phyloP scores from a whole-genome alignment of 2,113 vertebrate genomes.

The Hiodon tergisus region DNA sequence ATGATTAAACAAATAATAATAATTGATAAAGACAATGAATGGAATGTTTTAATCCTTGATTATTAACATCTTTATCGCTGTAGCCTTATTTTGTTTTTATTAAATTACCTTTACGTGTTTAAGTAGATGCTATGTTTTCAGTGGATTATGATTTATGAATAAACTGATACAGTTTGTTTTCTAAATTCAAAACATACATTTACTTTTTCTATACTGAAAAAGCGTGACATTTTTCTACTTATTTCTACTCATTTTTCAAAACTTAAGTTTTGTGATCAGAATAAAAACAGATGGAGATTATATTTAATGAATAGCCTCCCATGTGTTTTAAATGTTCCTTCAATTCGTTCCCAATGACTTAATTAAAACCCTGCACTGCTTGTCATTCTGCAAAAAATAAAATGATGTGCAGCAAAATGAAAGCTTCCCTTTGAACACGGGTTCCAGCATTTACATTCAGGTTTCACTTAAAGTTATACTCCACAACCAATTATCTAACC shows the following conservation, averaged over 20 bases:
- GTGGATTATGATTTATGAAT: not conserved
- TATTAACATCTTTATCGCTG: no score
- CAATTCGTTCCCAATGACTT: not conserved
- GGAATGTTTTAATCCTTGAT: not conserved
- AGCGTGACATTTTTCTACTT: not conserved
- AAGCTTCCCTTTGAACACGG: constrained; percentile 2
- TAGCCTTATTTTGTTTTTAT: not conserved
- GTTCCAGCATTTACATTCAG: not conserved
- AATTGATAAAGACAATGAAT: not conserved
- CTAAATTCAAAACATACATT: no score
- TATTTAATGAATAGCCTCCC: constrained; percentile 1
- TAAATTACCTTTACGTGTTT: not conserved
- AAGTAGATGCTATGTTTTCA: not conserved
- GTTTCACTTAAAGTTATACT: not conserved
- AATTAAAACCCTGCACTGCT: constrained; percentile 16
- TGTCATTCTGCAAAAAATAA: not conserved
- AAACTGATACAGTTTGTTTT: no score
- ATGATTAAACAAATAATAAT: no score
- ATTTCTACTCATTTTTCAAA: no score
- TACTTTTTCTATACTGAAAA: no score
- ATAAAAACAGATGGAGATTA: not conserved
- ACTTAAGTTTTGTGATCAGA: not conserved
- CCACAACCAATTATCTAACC: constrained; percentile 6
- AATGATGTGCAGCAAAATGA: not conserved
- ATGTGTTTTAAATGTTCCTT: constrained; percentile 2